Evolutionary conservation across 2,797 vertebrate genomes (phyloP), one percentile per base, ranked within the genome.

Genomic region (Coracias cyanogaster): DNA sequence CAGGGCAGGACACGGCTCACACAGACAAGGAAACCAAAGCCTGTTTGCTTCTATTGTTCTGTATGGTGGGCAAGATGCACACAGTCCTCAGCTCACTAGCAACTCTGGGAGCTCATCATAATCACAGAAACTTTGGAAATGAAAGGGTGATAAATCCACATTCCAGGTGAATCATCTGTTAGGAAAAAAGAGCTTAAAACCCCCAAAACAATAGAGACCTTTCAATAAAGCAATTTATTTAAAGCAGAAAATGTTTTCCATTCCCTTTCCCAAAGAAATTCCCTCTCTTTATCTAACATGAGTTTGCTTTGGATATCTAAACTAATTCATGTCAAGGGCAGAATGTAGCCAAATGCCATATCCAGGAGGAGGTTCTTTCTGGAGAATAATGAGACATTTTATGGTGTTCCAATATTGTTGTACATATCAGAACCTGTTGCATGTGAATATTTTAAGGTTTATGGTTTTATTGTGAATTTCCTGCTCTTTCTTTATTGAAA

Each of bases 401-500:
- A 80, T 72, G 89, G 18, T 43, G 22, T 69, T 90, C n/a, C 72
- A 69, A 84, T 81, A 89, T 17, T 73, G 49, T 67, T 58, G 29
- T 46, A 62, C 31, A 41, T 80, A 93, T 90, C 88, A 91, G 54
- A 90, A 96, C 92, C 94, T 95, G 87, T 41, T 87, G 64, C 35
- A 15, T 9, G 14, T 26, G 21, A 14, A 28, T 82, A 94, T 87
- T 90, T 88, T 70, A 91, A 70, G 20, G 52, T 82, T 92, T 90
- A 83, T 51, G 35, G 65, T 33, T 97, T 97, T 94, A 96, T 82
- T 96, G 80, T 37, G 64, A 58, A 55, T 93, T 97, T 98, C 95
- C 93, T 95, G 61, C 7, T 82, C 55, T 89, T 61, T 88, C 46
- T 64, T 95, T 95, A 88, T 79, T 87, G 88, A 96, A 96, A 94